Evolutionary conservation across 2,113 vertebrate species (phyloP).

Genomic region (Machaerirhynchus nigripectus): DNA sequence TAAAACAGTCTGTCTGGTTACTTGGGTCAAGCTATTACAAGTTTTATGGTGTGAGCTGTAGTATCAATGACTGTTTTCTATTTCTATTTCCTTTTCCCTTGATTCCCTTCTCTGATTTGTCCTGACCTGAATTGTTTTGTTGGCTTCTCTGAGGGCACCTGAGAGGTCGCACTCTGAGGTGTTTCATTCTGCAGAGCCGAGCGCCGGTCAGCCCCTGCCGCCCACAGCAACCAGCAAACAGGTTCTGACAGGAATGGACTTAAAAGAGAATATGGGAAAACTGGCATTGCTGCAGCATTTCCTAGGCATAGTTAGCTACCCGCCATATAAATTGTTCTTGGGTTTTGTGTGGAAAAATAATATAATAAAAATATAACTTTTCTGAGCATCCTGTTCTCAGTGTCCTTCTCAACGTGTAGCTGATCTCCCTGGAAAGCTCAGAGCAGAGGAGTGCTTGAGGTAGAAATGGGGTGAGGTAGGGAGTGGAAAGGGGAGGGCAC

Average conservation of each 20-base stretch:
- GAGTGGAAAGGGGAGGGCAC: background rate
- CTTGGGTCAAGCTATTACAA: background rate
- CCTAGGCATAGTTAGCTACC: background rate
- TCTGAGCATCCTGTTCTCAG: background rate
- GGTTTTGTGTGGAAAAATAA: background rate
- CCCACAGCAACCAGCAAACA: background rate
- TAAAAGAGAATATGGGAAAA: background rate
- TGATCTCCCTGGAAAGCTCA: background rate
- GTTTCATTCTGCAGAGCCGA: background rate
- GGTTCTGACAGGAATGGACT: background rate
- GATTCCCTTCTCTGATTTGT: background rate
- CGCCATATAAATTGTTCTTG: background rate
- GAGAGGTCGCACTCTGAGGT: background rate
- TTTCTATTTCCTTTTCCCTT: background rate
- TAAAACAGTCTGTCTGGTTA: background rate
- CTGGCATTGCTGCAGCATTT: background rate
- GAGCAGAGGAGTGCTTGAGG: background rate
- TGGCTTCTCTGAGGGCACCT: background rate
- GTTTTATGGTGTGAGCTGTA: conserved; percentile 12
- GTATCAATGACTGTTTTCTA: conserved; percentile 3
- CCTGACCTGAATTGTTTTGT: background rate
- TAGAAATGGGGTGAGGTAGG: background rate
- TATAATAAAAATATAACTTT: background rate
- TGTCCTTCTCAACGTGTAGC: background rate
- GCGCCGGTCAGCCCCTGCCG: accelerated